A percentile compares a stretch with the other conserved stretches of the same genome.
phyloP scores from a whole-genome alignment of 2,113 vertebrate genomes.

The Girardinichthys multiradiatus region DNA sequence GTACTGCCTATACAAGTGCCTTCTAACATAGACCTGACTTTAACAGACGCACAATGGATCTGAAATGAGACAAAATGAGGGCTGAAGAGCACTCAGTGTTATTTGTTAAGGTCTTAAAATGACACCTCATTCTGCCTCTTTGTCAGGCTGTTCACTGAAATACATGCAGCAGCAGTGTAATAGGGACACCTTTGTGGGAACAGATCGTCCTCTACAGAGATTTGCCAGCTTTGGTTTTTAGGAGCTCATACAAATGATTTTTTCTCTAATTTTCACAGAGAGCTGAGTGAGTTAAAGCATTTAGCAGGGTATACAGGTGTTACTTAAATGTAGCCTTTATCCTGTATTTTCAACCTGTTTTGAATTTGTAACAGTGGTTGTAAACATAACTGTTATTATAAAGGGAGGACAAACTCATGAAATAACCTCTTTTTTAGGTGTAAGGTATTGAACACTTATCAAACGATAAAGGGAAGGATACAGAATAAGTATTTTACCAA shows the following conservation, averaged over 20 bases:
- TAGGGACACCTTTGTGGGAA: constrained; percentile 27
- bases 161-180: constrained; percentile 14
- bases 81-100: constrained; percentile 12
- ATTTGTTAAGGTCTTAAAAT: constrained; percentile 27
- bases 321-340: too few relatives aligned
- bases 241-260: neutral
- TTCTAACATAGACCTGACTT: constrained; percentile 25
- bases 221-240: neutral
- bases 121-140: constrained; percentile 20
- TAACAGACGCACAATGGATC: constrained; percentile 18
- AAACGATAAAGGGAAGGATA: too few relatives aligned
- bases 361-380: too few relatives aligned
- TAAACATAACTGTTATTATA: too few relatives aligned
- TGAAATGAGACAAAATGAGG: constrained; percentile 22
- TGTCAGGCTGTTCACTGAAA: constrained; percentile 14
- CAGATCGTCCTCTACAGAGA: constrained; percentile 16
- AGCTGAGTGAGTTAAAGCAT: too few relatives aligned
- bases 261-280: neutral
- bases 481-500: too few relatives aligned
- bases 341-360: too few relatives aligned
- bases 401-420: too few relatives aligned
- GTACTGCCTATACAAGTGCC: neutral
- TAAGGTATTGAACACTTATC: too few relatives aligned
- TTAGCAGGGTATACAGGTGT: too few relatives aligned
- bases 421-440: too few relatives aligned